Base-by-base conservation (phyloP, 2,888 invertebrate genomes). In the Caenorhabditis wallacei region DNA sequence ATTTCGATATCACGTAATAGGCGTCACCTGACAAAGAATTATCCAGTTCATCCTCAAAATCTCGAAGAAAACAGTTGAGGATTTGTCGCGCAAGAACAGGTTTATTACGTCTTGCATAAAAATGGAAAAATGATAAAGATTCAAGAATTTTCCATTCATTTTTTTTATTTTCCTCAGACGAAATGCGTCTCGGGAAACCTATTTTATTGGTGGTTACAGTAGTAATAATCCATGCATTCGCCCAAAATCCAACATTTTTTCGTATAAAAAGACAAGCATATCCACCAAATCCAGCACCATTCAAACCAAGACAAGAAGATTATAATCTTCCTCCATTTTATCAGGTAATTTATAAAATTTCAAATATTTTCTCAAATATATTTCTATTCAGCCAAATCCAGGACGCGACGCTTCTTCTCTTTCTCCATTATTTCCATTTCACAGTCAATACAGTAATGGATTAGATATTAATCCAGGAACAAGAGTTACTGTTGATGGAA, bases 291-390 rank as follows among this genome's bases (percentile, higher is more conserved):
- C 89, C 89, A n/a, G 86, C 89, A 1, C 85, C 85, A 5, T 89
- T 84, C 63, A 86, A 89, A 59, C 87, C 88, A 8, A 69, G 89
- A 72, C 80, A 79, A 30, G 89, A 89, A 59, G 89, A 89, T 51
- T 89, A 89, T 69, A 89, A 89, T 56, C 76, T 89, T 10, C 89
- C 89, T 24, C 89, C 89, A 11, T 88, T 88, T 61, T 89, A 89
- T 81, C 89, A 89, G 85, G 89, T 88, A 37, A 18, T 18, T 5
- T 48, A 48, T 48, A 48, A 2, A 18, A 18, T 13, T n/a, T 43
- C 16, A 43, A 3, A 43, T 16, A 43, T 11, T 43, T 11, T 43
- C 16, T 43, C 43, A 43, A 43, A 2, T 18, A 0, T 16, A 46
- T n/a, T 3, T 30, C 30, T 30, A 30, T 88, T 72, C 71, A 89